These are phyloP conservation scores for Sebastes taczanowskii DNA, from an alignment of 2,797 vertebrate species.

Conservation along the genomic window DNA sequence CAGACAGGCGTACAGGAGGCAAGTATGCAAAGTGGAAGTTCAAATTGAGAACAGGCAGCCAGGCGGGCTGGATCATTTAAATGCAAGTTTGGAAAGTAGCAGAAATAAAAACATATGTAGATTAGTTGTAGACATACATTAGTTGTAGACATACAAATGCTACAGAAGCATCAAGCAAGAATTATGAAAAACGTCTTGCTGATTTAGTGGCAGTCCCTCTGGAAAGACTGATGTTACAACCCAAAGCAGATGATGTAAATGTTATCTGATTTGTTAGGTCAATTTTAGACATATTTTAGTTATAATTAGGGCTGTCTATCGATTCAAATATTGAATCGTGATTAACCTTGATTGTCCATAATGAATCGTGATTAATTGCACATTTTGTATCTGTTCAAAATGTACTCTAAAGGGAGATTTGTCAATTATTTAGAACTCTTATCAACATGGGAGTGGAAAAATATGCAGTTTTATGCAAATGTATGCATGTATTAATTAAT, in stretches of 20 bases:
- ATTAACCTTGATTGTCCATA: too few species aligned
- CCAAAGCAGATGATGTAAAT: background rate
- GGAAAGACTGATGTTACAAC: background rate
- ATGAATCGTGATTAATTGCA: too few species aligned
- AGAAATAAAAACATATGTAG: background rate
- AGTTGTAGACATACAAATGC: background rate
- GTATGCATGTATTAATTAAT: too few species aligned
- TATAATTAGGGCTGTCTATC: background rate
- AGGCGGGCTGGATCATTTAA: background rate
- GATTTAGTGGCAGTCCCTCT: background rate
- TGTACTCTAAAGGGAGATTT: too few species aligned
- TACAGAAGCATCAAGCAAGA: background rate
- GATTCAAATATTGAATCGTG: too few species aligned
- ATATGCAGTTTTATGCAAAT: too few species aligned
- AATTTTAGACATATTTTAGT: background rate
- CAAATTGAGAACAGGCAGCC: background rate
- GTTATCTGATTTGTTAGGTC: background rate
- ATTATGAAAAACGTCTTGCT: background rate
- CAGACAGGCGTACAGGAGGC: background rate
- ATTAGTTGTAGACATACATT: background rate
- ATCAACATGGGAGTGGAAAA: too few species aligned
- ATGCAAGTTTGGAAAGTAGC: background rate
- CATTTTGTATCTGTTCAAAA: too few species aligned
- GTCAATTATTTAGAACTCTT: too few species aligned
- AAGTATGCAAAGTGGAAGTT: slow-evolving; percentile 9